phyloP scores from a whole-genome alignment of 2,888 invertebrate genomes.

The Patella pellucida region DNA sequence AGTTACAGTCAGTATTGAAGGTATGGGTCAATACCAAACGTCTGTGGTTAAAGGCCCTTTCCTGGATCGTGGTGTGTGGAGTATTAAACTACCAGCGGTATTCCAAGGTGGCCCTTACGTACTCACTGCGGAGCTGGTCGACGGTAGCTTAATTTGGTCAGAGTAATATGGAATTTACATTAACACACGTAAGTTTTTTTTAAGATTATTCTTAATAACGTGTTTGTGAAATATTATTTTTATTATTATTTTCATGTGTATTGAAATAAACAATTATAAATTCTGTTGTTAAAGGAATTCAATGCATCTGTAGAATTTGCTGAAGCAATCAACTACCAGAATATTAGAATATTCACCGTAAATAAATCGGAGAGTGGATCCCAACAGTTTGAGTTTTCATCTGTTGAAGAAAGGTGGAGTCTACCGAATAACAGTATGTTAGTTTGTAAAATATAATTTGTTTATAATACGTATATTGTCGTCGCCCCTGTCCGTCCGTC shows the following conservation, averaged over 20 bases:
- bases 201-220: not conserved
- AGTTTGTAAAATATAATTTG: too few species aligned
- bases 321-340: constrained; percentile 44
- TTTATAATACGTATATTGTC: too few species aligned
- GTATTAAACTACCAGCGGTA: constrained; percentile 42
- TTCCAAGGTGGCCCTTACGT: constrained; percentile 40
- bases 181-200: constrained; percentile 43
- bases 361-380: constrained; percentile 34
- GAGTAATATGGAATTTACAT: constrained; percentile 65
- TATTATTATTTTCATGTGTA: too few species aligned
- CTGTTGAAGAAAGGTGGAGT: constrained; percentile 49
- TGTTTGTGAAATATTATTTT: too few species aligned
- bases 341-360: constrained; percentile 55
- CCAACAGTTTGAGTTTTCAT: constrained; percentile 41
- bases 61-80: constrained; percentile 40
- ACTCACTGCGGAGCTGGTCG: constrained; percentile 38
- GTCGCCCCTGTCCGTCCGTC: too few species aligned
- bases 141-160: constrained; percentile 54
- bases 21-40: not conserved
- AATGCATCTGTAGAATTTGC: constrained; percentile 51
- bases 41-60: constrained; percentile 19
- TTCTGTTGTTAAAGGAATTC: constrained; percentile 36
- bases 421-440: constrained; percentile 46
- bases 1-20: constrained; percentile 25
- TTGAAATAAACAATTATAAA: too few species aligned